Conservation (phyloP, 2,888 invertebrate species). For the Leptinotarsa haldemani region DNA sequence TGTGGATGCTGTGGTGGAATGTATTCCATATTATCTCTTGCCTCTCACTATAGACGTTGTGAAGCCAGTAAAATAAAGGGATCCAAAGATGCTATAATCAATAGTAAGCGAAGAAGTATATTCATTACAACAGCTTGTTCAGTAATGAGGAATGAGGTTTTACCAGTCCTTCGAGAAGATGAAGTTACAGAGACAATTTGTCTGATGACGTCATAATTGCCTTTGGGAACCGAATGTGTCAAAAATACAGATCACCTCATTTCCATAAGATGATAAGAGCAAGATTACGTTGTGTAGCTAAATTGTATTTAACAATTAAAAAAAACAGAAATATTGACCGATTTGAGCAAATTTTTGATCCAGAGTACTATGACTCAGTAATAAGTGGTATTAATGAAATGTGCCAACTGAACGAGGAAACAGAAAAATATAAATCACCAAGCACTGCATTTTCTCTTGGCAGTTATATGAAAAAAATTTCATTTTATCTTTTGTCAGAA, state of each 20-base stretch:
- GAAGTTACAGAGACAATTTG: constrained; percentile 2
- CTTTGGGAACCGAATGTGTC: constrained; percentile 19
- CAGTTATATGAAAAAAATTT: constrained; percentile 9
- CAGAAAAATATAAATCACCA: constrained; percentile 18
- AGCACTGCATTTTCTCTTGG: constrained; percentile 12
- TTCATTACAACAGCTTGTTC: neutral
- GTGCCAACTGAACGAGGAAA: constrained; percentile 16
- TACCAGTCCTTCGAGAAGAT: constrained; percentile 17
- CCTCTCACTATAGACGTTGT: constrained; percentile 15
- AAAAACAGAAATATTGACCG: neutral
- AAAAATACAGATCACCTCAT: constrained; percentile 28
- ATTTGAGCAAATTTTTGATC: constrained; percentile 23
- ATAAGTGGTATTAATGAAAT: constrained; percentile 21
- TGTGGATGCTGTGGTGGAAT: constrained; percentile 20
- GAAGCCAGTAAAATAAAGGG: neutral
- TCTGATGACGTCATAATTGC: constrained; percentile 16
- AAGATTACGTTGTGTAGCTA: constrained; percentile 19
- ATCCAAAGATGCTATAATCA: neutral
- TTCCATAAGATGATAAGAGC: constrained; percentile 19
- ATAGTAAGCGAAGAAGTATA: constrained; percentile 4
- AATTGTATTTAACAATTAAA: constrained; percentile 9
- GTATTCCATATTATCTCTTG: neutral
- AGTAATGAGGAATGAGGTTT: constrained; percentile 2
- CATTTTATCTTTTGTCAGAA: constrained; percentile 13
- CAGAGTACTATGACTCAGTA: neutral